Evolutionary conservation across 2,888 invertebrate species (phyloP), one percentile per base, ranked within the genome.

Genomic region (Iphiclides podalirius): DNA sequence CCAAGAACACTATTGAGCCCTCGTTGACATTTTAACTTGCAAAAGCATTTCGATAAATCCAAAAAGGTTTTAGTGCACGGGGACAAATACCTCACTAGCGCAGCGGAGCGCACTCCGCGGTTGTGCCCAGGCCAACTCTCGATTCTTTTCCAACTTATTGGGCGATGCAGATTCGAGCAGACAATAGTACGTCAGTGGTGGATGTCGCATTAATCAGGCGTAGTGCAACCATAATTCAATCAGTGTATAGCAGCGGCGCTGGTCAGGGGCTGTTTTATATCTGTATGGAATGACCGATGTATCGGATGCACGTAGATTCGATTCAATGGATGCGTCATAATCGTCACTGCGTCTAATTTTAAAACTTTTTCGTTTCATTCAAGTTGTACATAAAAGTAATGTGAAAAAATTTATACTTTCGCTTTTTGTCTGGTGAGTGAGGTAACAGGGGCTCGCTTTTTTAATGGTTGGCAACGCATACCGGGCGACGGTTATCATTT

Each of bases 141-240:
- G 26, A 59, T 73, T 67, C 66, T 72, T 64, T 64, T 63, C 51
- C 68, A 54, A 72, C 70, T 70, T 79, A 72, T 78, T 77, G 70
- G 67, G 61, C 67, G 79, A 85, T 87, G 88, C 85, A 85, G 84
- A 87, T 85, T 69, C 70, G 66, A 65, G 62, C 76, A 77, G 77
- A 87, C 86, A 88, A 88, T 86, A 80, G 85, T 79, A 73, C 83
- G 81, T 86, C 86, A 83, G 76, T 62, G 68, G 70, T 72, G 70
- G 79, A 79, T 79, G 82, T 79, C 87, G 84, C 89, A 89, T 89
- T 89, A 87, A 89, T 89, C 89, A 85, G 87, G 63, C 71, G 75
- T 77, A 78, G 79, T 77, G 75, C 75, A 74, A 76, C 87, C 88
- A 87, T 89, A 87, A 85, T 83, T 89, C 88, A 87, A 84, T 85